These are phyloP conservation scores for Acrocephalus arundinaceus DNA, from an alignment of 2,113 vertebrate genomes.

Conservation along the genomic window DNA sequence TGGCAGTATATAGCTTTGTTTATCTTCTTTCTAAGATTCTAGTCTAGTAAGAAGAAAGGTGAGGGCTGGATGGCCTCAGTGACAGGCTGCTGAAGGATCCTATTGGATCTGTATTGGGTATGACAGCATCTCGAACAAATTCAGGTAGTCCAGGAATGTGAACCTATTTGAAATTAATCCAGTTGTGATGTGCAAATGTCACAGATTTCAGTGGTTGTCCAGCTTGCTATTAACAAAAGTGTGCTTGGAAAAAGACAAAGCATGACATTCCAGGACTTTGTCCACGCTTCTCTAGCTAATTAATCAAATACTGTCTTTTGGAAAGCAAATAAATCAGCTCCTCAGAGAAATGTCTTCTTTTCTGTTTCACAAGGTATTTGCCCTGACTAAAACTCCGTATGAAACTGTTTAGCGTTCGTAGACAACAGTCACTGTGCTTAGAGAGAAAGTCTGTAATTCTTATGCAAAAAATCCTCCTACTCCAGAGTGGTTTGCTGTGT, in stretches of 20 bases:
- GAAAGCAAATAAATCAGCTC: neutral
- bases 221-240: neutral
- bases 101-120: neutral
- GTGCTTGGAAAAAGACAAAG: neutral
- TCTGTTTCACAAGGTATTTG: neutral
- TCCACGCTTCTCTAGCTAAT: neutral
- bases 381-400: neutral
- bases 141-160: neutral
- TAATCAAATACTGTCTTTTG: neutral
- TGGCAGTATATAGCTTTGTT: neutral
- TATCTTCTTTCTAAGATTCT: neutral
- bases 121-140: neutral
- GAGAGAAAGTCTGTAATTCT: neutral
- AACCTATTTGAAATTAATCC: neutral
- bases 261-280: neutral
- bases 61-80: neutral
- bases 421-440: neutral
- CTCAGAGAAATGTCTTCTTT: neutral
- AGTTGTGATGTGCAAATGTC: neutral
- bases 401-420: neutral
- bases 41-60: neutral
- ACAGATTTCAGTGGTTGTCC: neutral
- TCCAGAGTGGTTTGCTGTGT: neutral
- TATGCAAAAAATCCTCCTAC: conserved; percentile 7
- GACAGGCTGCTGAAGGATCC: neutral